Evolutionary conservation across 1,140 invertebrate species (phyloP), one percentile per base, ranked within the genome.

Genomic region (Brachionus rotundiformis): DNA sequence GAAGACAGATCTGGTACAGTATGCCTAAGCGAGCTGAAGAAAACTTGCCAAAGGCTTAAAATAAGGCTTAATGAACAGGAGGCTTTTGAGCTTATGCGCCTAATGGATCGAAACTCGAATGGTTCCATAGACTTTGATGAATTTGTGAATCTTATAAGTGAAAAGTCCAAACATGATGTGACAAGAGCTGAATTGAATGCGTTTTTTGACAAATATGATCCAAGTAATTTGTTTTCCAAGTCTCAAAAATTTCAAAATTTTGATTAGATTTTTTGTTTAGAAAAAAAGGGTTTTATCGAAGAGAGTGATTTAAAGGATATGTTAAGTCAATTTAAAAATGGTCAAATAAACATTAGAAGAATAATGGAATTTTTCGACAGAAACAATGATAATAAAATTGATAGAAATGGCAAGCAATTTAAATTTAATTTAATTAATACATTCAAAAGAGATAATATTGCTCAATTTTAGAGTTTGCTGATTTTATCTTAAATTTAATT

Each of bases 41-140:
- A 23, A 44, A 31, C 33, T 29, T 33, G 25, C 16, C 16, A 65
- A 47, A 31, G 19, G 10, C 31, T 81, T 8, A 65, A 41, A 16
- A 63, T 81, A 31, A 44, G 41, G 31, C 1, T 63, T 6, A 63
- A 36, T 63, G 77, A 63, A 19, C 27, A 36, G 13, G 77, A 81
- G 31, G 8, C 44, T 3, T 31, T 29, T 27, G 39, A 81, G 39
- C 44, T 81, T 1, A 81, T 81, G 77, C 16, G 10, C 11, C 29
- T 63, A 61, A 81, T 81, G 77, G 77, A 81, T 36, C 16, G 16
- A 47, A 49, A 81, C 63, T 27, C 59, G 10, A 81, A 44, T 63
- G 77, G 77, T 29, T 44, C 25, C n/a, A 81, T 81, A 19, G 77
- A 81, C 29, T 81, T 81, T 63, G 29, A 63, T 10, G 77, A 81